Evolutionary conservation across 2,113 vertebrate genomes (phyloP), one percentile per base, ranked within the genome.

Genomic region (Grammomys dolichurus): DNA sequence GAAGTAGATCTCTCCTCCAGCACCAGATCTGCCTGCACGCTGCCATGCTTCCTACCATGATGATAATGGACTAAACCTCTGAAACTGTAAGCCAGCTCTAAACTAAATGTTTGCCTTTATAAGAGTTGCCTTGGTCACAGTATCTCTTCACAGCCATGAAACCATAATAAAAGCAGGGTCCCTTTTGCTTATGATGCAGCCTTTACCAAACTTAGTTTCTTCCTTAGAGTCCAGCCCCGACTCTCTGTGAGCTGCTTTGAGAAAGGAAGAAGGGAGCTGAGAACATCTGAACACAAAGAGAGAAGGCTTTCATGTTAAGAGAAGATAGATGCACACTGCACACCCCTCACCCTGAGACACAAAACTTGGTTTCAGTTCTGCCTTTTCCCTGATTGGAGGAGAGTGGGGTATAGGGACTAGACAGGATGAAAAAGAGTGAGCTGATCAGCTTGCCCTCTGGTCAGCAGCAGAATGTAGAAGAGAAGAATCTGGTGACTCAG

Each of bases 231-330:
- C 81, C 51, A 36, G n/a, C 26, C 70, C 46, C 19, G 19, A 51
- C 69, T 87, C 17, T n/a, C n/a, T 40, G 8, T 67, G 33, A 67
- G 20, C 16, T 69, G 31, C 20, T 94, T 36, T 81, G 16, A 5
- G 1, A 48, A 1, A 8, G 43, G 11, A 36, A 16, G n/a, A 40
- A 17, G 40, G 26, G 4, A 91, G 65, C 16, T 0, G 11, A 92
- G 80, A 87, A 16, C 56, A 85, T 24, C 36, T 76, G 40, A 76
- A 2, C 13, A 36, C 26, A 67, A 48, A 40, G 92, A 90, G 31
- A 26, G 54, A 78, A 81, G 17, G 96, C 87, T 43, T 82, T 93
- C 85, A 88, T 10, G 33, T 67, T 70, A n/a, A 67, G 56, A 89
- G 54, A 87, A 84, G 63, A 72, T 75, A 51, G 43, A 75, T 2